phyloP scores from a whole-genome alignment of 2,113 vertebrate genomes.

The Shinisaurus crocodilurus region DNA sequence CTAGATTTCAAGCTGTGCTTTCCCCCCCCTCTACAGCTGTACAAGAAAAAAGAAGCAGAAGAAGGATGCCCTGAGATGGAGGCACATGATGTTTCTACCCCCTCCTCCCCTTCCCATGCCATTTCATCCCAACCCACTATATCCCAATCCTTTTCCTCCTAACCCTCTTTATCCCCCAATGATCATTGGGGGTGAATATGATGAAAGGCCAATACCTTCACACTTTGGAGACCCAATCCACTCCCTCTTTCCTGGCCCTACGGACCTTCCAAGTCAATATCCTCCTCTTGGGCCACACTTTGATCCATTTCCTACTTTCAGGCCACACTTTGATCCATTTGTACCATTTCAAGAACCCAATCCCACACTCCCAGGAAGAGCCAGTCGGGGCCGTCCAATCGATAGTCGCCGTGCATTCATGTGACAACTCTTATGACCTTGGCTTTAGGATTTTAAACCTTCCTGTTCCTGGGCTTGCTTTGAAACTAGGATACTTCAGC shows the following conservation, averaged over 20 bases:
- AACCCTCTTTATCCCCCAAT: constrained; percentile 78
- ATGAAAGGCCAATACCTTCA: constrained; percentile 74
- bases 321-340: constrained; percentile 78
- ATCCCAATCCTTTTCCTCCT: constrained; percentile 72
- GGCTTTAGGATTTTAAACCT: constrained; percentile 23
- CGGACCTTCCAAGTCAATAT: constrained; percentile 71
- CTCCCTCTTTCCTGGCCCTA: constrained; percentile 77
- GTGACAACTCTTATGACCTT: constrained; percentile 59
- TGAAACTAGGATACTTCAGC: constrained; percentile 51
- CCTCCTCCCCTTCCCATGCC: constrained; percentile 72
- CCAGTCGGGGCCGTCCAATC: constrained; percentile 68
- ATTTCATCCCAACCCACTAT: constrained; percentile 74
- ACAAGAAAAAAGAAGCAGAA: constrained; percentile 80
- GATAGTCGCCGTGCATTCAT: constrained; percentile 77
- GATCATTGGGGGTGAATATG: constrained; percentile 83
- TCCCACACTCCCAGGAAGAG: constrained; percentile 75
- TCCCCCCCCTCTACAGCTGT: constrained; percentile 72
- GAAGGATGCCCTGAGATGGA: constrained; percentile 72
- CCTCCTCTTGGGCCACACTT: background rate
- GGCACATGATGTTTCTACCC: constrained; percentile 71
- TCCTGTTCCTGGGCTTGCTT: constrained; percentile 56
- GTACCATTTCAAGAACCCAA: constrained; percentile 75
- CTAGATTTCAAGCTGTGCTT: constrained; percentile 26
- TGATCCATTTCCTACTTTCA: constrained; percentile 65
- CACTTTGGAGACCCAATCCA: constrained; percentile 77